Evolutionary conservation across 2,113 vertebrate genomes (phyloP), one percentile per base, ranked within the genome.

Genomic region (Phyllostomus hastatus): DNA sequence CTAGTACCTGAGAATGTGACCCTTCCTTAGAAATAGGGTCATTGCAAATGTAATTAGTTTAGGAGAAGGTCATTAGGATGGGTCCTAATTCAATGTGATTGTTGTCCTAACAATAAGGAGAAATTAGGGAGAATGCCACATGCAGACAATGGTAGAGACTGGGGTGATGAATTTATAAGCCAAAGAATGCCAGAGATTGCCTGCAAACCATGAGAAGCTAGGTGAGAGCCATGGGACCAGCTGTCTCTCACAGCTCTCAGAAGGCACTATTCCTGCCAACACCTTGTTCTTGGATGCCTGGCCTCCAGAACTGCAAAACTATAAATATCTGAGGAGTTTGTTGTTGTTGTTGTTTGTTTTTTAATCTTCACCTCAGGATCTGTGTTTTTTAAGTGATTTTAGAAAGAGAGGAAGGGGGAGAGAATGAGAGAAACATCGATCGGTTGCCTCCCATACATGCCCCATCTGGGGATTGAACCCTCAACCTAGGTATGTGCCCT

Each of bases 231-330:
- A 4, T 7, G 33, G 64, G 17, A n/a, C 35, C 0, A 20, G 10
- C 8, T 64, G 4, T 76, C 7, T 67, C 10, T 50, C 17, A 17
- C 4, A 10, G 31, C 16, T 20, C 19, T 78, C 33, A 35, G 33
- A 33, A n/a, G 24, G 61, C 24, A 64, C 48, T 35, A 31, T 5
- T 11, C 14, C 26, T 81, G 50, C 12, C 0, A 4, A 24, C 10
- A 14, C 75, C 38, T 43, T 59, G 50, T 20, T 31, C 66, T 88
- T 26, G 70, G 57, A 76, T 4, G 17, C 57, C 52, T 15, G 31
- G 57, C 75, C 43, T 50, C 52, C 15, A 46, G 20, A 93, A 41
- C 72, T 20, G 15, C 50, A 17, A 79, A 20, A 38, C 26, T 64
- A 11, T 64, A 48, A 15, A n/a, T 38, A 48, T 66, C 20, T 85